Percentiles rank a stretch among this genome's conserved stretches.
phyloP scores from a whole-genome alignment of 2,888 invertebrate genomes.

The Tryphoninae sp. region DNA sequence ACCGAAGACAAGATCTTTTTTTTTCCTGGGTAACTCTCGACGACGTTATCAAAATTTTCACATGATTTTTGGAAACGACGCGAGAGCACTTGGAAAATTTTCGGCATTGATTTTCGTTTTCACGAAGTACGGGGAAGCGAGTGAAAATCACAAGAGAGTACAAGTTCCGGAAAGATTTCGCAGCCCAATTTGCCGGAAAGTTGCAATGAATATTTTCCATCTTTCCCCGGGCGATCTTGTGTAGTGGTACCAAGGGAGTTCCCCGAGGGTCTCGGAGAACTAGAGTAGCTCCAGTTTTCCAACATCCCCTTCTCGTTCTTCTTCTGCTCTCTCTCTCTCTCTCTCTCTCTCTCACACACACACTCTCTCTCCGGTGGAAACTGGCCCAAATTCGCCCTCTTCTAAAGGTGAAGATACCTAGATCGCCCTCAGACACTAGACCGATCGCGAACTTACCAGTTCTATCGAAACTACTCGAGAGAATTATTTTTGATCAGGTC shows the following conservation, averaged over 20 bases:
- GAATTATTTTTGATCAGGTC: too few species aligned
- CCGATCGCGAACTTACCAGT: too few species aligned
- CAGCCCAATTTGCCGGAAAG: constrained; percentile 8
- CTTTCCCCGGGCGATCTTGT: neutral
- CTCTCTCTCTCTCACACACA: neutral
- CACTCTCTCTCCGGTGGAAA: neutral
- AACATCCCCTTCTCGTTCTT: constrained; percentile 22
- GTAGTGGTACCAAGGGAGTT: constrained; percentile 24
- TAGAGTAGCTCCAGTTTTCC: constrained; percentile 35
- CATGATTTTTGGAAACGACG: too few species aligned
- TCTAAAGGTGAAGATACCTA: too few species aligned
- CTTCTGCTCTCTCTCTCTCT: neutral
- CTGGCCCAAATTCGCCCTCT: too few species aligned
- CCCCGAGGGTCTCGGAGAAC: constrained; percentile 17
- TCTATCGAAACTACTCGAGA: too few species aligned
- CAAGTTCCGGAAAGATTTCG: neutral
- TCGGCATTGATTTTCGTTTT: neutral
- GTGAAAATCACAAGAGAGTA: neutral
- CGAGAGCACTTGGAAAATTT: neutral
- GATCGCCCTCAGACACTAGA: too few species aligned
- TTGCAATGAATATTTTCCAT: neutral
- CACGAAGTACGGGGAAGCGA: neutral
- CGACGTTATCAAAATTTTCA: too few species aligned
- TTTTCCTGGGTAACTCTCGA: too few species aligned
- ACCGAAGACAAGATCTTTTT: too few species aligned